These are phyloP conservation scores for Microtus montanus DNA, from an alignment of 2,113 vertebrate species.

Conservation along the genomic window DNA sequence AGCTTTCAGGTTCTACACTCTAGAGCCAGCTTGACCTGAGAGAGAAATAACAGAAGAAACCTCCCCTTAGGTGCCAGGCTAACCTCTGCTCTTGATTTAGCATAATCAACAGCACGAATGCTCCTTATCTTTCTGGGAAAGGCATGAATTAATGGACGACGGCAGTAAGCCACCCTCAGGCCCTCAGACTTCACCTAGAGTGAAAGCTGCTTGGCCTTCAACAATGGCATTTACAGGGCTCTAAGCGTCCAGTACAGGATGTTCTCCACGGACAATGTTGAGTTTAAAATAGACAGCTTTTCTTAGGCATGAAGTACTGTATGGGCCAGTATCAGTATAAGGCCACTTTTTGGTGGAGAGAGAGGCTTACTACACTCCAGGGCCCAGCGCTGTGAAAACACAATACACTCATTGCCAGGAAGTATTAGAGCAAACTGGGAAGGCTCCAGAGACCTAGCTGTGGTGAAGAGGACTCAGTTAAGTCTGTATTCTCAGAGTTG, in stretches of 20 bases:
- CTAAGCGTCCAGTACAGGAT: background rate
- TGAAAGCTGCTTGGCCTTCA: background rate
- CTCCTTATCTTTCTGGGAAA: background rate
- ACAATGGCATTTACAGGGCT: background rate
- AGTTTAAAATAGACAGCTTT: background rate
- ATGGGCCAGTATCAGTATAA: background rate
- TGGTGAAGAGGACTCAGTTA: background rate
- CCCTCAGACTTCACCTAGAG: background rate
- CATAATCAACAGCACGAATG: fast-evolving
- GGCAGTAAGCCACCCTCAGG: background rate
- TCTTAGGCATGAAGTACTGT: background rate
- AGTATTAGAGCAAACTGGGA: background rate
- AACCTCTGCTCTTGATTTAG: background rate
- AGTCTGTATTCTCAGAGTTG: background rate
- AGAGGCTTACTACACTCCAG: background rate
- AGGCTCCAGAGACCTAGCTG: background rate
- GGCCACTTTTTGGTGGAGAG: background rate
- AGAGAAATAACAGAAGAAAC: background rate
- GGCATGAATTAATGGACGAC: background rate
- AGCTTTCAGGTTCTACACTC: background rate
- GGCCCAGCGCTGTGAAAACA: background rate
- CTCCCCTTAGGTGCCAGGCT: background rate
- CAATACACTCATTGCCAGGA: too few relatives aligned
- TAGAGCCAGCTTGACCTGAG: background rate
- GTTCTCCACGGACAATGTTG: background rate